phyloP scores from a whole-genome alignment of 2,888 invertebrate genomes.

The Ischnura elegans region DNA sequence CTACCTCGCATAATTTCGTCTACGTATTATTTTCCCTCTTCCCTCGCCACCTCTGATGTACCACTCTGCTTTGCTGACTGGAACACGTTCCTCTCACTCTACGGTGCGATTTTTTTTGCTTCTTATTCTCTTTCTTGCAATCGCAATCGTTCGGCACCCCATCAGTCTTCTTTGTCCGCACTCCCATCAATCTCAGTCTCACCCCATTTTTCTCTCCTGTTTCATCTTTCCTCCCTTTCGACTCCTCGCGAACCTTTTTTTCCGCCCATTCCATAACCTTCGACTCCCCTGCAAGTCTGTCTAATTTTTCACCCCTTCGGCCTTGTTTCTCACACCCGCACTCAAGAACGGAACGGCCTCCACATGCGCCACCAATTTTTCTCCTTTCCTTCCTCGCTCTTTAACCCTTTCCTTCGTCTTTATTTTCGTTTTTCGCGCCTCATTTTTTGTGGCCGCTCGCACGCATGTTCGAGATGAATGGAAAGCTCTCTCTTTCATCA shows the following conservation, averaged over 20 bases:
- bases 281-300: not conserved
- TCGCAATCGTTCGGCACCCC: constrained; percentile 19
- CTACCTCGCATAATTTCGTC: not conserved
- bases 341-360: not conserved
- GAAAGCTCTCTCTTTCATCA: not conserved
- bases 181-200: not conserved
- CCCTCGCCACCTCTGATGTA: not conserved
- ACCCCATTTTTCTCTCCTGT: not conserved
- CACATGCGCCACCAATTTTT: not conserved
- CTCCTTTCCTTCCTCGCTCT: not conserved
- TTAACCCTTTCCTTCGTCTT: not conserved
- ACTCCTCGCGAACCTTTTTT: constrained; percentile 18
- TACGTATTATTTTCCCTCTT: not conserved
- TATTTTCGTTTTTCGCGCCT: not conserved
- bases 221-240: constrained; percentile 4
- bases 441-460: constrained; percentile 6
- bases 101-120: not conserved
- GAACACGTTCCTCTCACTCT: not conserved
- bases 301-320: constrained; percentile 17
- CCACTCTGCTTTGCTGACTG: not conserved
- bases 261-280: not conserved
- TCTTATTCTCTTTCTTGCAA: not conserved
- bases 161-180: not conserved
- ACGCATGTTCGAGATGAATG: not conserved
- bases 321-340: not conserved